These are phyloP conservation scores for Panthera tigris DNA, from an alignment of 2,113 vertebrate genomes.

Conservation along the genomic window DNA sequence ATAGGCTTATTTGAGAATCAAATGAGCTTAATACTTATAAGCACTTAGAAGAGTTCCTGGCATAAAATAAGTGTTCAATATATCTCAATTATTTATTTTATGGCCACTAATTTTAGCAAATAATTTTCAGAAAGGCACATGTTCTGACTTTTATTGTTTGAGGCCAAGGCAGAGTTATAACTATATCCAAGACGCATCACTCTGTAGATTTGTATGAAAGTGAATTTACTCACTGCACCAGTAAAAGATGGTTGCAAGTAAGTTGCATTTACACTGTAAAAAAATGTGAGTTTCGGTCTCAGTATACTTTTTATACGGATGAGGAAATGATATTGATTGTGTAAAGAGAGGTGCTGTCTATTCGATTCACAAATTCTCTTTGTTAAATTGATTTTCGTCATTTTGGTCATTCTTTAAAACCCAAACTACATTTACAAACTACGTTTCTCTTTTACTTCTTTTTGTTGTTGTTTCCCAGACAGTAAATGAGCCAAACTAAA, in stretches of 20 bases:
- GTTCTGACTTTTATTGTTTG: neutral
- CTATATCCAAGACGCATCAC: neutral
- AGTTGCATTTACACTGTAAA: neutral
- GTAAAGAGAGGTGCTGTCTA: neutral
- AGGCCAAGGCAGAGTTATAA: neutral
- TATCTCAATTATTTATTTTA: neutral
- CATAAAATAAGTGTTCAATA: neutral
- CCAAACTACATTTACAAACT: constrained; percentile 23
- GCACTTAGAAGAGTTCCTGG: neutral
- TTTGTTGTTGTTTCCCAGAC: constrained; percentile 42
- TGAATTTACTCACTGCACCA: neutral
- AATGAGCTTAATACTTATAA: neutral
- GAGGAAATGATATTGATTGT: neutral
- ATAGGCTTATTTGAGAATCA: neutral
- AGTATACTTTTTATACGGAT: neutral
- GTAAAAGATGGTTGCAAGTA: neutral
- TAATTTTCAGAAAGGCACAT: neutral
- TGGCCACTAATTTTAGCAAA: neutral
- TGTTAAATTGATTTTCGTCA: constrained; percentile 30
- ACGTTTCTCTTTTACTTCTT: constrained; percentile 54
- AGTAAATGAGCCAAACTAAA: constrained; percentile 62
- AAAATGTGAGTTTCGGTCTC: neutral
- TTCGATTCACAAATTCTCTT: constrained; percentile 38
- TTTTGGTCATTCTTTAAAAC: constrained; percentile 42
- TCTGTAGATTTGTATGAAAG: neutral